Evolutionary conservation across 2,797 vertebrate genomes (phyloP), one percentile per base, ranked within the genome.

Genomic region (Fratercula arctica): DNA sequence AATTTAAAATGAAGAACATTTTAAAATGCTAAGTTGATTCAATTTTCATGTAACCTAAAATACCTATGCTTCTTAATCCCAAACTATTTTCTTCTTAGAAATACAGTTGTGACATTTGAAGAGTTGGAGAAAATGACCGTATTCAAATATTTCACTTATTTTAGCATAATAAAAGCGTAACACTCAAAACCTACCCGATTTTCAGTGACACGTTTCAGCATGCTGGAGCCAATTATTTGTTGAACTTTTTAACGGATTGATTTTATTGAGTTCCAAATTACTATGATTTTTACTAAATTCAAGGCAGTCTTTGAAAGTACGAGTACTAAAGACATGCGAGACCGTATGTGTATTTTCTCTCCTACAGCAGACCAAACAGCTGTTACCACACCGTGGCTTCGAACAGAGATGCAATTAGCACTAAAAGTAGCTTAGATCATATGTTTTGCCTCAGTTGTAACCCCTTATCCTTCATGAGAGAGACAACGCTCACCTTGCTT

Each of bases 121-220:
- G 56, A 68, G 12, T 2, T 70, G 35, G 37, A 72, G 28, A 93
- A 95, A 92, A 80, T 64, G 0, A 63, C 4, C 10, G 75, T 80
- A 61, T 51, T 90, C 43, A 81, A 92, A 73, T 59, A 94, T 61
- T 76, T 89, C 50, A 87, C 15, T 78, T 59, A 50, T 54, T 94
- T 29, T 59, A 85, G 20, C 17, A 56, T 48, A 86, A 88, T 35
- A 73, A 67, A 68, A 90, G 64, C 3, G 1, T 43, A 85, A 48
- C 16, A 43, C 50, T 51, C 16, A 63, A 69, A 78, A 28, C 10
- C 16, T 74, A 63, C 16, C 12, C 24, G 29, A 5, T 64, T 53
- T 66, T 69, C 43, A 37, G 61, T 20, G 41, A 54, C 33, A 43
- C 5, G 20, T 66, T 88, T 90, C 66, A 88, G 46, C 37, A 79